A percentile compares a stretch with the other conserved stretches of the same genome.
phyloP scores from a whole-genome alignment of 2,797 vertebrate genomes.

The Sciurus vulgaris region DNA sequence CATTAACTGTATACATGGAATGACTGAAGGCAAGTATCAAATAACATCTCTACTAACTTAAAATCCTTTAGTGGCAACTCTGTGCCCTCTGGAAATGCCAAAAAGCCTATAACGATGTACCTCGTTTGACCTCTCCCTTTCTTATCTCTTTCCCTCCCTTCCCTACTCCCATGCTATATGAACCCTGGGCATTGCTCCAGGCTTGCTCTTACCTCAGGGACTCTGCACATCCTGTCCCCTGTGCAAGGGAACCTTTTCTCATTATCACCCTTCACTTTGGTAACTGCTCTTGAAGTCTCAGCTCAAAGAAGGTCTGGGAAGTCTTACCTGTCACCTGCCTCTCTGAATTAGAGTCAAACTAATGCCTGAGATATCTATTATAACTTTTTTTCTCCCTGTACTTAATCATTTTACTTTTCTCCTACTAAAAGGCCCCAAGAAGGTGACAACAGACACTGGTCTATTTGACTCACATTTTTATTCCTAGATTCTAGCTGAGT shows the following conservation, averaged over 20 bases:
- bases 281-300: not conserved
- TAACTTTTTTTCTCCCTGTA: not conserved
- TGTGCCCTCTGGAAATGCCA: not conserved
- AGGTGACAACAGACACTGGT: not conserved
- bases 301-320: not conserved
- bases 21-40: not conserved
- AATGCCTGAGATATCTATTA: not conserved
- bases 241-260: not conserved
- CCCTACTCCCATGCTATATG: not conserved
- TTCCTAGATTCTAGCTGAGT: not conserved
- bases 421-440: not conserved
- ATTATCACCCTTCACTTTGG: not conserved
- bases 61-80: not conserved
- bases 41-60: not conserved
- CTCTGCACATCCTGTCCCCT: constrained; percentile 10
- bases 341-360: not conserved
- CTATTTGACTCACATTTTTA: not conserved
- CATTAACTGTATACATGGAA: too few relatives aligned
- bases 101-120: not conserved
- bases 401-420: not conserved
- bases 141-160: not conserved
- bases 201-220: not conserved
- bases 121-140: not conserved
- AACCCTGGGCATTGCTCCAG: not conserved
- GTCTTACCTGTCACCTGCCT: not conserved